Evolutionary conservation across 2,113 vertebrate species (phyloP).

Genomic region (Paratilapia polleni): DNA sequence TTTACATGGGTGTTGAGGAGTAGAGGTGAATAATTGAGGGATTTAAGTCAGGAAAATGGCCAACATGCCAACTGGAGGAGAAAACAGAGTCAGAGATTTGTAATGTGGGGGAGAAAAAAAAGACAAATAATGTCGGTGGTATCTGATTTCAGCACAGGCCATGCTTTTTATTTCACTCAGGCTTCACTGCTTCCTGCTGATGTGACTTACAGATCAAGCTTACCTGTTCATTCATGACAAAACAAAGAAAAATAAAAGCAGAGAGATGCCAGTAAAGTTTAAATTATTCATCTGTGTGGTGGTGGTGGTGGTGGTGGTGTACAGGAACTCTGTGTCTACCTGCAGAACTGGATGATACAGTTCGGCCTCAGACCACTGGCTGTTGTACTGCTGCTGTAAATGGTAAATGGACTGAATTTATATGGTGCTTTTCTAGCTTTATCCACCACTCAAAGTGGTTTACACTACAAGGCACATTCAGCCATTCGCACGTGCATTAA

Average conservation of each 20-base stretch:
- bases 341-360: not conserved
- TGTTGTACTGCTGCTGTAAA: not conserved
- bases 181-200: not conserved
- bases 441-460: not conserved
- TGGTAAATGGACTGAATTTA: not conserved
- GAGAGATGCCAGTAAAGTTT: not conserved
- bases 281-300: constrained; percentile 6
- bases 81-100: not conserved
- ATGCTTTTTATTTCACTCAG: not conserved
- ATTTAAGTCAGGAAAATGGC: constrained; percentile 23
- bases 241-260: not conserved
- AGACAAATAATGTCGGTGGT: not conserved
- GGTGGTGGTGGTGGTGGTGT: not conserved
- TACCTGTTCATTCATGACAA: not conserved
- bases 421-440: not conserved
- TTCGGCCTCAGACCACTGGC: not conserved
- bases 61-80: not conserved
- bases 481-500: not conserved
- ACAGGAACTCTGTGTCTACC: not conserved
- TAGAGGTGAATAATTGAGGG: constrained; percentile 13
- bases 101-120: not conserved
- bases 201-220: not conserved
- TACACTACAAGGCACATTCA: not conserved
- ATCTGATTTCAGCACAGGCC: not conserved
- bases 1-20: constrained; percentile 1